Base-by-base conservation (phyloP, 1,140 invertebrate genomes). In the Drosophila ambigua region DNA sequence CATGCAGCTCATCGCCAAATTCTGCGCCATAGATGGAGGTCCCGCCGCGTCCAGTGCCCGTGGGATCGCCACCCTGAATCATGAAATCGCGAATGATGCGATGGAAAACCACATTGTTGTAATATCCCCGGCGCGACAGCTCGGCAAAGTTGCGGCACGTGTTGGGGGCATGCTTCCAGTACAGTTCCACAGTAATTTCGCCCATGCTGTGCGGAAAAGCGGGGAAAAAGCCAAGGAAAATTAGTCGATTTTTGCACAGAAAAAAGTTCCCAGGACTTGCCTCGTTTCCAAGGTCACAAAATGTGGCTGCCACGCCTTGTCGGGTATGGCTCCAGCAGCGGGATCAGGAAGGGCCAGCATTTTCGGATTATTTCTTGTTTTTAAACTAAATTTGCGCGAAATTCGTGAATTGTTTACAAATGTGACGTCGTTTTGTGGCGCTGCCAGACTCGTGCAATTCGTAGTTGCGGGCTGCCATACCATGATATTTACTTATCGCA, bases 101-200 rank as follows among this genome's bases (percentile, higher is more conserved):
- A 92, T 99, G 99, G 92, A 99, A 99, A 88, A 98, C 98, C 7
- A 97, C 97, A 61, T 96, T 96, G 92, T 99, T 98, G 91, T 99
- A 99, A 93, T 99, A 99, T 26, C 98, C 98, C 90, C 98, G 93
- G 69, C 97, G 93, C 0, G 96, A 93, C 28, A 99, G 93, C 93
- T 99, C 98, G 57, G 98, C 98, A 93, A 99, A 99, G 92, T 99
- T 99, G 85, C 96, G 93, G 72, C 98, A 99, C 2, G 98, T 99
- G 62, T 96, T 95, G 23, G 98, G 98, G 7, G 98, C 96, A 92
- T 99, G 98, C 92, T 98, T 98, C 98, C 98, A 99, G 90, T 99
- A 99, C 48, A 99, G 93, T 92, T 99, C 98, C 44, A 99, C 92
- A 0, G 95, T 94, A 28, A 99, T 93, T 88, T 96, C 96, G 1